Evolutionary conservation across 2,888 invertebrate species (phyloP).

Genomic region (Ditula angustiorana): DNA sequence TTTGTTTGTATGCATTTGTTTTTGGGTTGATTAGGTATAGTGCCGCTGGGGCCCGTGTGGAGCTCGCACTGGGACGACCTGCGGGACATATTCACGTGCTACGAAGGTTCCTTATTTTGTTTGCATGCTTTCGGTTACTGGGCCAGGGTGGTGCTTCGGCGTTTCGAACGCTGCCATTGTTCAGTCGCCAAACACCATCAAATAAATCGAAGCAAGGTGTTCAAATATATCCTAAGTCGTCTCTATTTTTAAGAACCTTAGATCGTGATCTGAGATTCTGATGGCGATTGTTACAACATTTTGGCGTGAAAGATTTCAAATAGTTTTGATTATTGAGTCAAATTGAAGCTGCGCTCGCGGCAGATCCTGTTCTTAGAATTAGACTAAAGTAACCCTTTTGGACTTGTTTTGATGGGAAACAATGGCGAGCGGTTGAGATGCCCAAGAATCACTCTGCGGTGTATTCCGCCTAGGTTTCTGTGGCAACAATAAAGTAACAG

Average conservation of each 20-base stretch:
- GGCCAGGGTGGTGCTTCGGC: conserved; percentile 34
- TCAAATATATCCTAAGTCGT: too few species aligned
- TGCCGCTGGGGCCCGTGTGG: conserved; percentile 32
- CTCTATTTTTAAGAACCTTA: too few species aligned
- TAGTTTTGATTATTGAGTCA: too few species aligned
- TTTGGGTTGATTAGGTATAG: conserved; percentile 24
- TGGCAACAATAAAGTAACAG: too few species aligned
- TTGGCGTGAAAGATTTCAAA: too few species aligned
- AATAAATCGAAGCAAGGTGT: too few species aligned
- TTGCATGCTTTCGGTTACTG: conserved; percentile 33
- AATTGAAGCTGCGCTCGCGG: too few species aligned
- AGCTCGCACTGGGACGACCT: conserved; percentile 70
- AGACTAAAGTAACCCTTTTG: too few species aligned
- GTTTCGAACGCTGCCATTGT: background rate
- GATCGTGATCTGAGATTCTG: too few species aligned
- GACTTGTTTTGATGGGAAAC: background rate
- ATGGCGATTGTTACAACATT: too few species aligned
- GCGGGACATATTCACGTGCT: conserved; percentile 64
- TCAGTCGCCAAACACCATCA: too few species aligned
- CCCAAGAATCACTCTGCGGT: background rate
- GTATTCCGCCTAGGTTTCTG: background rate
- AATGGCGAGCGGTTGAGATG: background rate
- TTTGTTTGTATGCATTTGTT: conserved; percentile 31
- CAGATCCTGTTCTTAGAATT: too few species aligned
- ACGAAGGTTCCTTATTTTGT: conserved; percentile 52